A percentile compares a stretch with the other conserved stretches of the same genome.
Conservation (phyloP, 2,113 vertebrate genomes). For the Alaudala cheleensis region DNA sequence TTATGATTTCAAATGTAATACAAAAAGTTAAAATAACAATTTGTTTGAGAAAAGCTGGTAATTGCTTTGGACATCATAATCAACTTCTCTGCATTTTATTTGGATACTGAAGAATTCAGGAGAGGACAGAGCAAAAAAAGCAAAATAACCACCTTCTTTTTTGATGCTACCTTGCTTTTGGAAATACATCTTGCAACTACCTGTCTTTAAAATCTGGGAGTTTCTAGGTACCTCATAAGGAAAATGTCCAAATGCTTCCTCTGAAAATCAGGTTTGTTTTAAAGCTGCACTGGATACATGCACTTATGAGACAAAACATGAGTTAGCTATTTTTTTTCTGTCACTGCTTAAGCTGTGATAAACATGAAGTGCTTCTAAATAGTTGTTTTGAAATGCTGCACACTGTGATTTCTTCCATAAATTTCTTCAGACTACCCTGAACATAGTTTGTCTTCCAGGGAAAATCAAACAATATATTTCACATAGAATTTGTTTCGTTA, state of each 20-base stretch:
- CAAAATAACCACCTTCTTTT: background rate
- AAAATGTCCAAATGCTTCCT: background rate
- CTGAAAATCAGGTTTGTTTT: background rate
- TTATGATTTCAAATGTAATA: background rate
- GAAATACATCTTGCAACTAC: background rate
- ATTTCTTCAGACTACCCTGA: background rate
- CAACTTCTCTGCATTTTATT: background rate
- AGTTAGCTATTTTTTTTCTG: background rate
- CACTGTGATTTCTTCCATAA: background rate
- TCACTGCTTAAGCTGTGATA: background rate
- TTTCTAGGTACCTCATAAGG: background rate
- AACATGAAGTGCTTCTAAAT: background rate
- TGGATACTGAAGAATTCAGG: background rate
- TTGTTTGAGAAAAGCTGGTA: background rate
- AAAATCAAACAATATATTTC: background rate
- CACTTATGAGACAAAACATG: background rate
- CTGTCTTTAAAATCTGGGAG: background rate
- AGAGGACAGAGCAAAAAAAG: fast-evolving
- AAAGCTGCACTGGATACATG: background rate
- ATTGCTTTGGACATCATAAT: background rate
- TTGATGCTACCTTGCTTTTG: background rate
- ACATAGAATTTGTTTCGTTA: background rate
- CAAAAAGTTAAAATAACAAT: background rate
- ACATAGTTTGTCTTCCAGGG: background rate
- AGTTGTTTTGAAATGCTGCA: background rate